Conservation (phyloP, 2,113 vertebrate species). For the Pomatorhinus ruficollis region DNA sequence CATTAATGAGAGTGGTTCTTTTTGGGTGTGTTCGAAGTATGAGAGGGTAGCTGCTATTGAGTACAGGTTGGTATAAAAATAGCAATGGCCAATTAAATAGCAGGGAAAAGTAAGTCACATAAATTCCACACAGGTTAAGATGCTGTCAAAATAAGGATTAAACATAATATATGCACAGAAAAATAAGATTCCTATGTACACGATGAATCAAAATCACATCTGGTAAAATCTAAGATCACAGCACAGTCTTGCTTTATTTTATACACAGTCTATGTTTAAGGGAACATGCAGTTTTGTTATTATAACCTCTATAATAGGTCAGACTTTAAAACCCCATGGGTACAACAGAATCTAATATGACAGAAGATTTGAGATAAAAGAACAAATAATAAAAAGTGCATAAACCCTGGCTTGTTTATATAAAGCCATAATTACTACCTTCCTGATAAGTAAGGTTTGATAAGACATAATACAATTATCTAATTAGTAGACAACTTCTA, state of each 20-base stretch:
- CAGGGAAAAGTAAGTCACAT: background rate
- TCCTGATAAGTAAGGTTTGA: background rate
- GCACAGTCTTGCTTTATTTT: background rate
- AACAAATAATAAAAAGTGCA: background rate
- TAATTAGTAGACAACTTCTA: background rate
- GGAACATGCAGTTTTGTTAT: background rate
- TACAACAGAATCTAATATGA: background rate
- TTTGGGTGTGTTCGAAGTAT: background rate
- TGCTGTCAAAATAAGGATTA: background rate
- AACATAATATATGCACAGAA: background rate
- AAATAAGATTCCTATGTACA: background rate
- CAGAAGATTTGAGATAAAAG: background rate
- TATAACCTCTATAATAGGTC: background rate
- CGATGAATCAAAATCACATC: background rate
- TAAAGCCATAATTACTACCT: background rate
- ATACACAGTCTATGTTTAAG: background rate
- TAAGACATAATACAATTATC: background rate
- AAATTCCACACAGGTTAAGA: background rate
- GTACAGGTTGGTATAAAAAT: background rate
- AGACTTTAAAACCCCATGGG: background rate
- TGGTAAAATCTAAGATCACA: background rate
- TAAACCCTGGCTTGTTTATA: background rate
- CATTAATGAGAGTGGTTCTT: conserved; percentile 47
- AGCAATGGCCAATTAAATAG: background rate
- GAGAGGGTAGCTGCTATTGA: background rate